phyloP scores from a whole-genome alignment of 2,113 vertebrate genomes.

The Clarias magur region DNA sequence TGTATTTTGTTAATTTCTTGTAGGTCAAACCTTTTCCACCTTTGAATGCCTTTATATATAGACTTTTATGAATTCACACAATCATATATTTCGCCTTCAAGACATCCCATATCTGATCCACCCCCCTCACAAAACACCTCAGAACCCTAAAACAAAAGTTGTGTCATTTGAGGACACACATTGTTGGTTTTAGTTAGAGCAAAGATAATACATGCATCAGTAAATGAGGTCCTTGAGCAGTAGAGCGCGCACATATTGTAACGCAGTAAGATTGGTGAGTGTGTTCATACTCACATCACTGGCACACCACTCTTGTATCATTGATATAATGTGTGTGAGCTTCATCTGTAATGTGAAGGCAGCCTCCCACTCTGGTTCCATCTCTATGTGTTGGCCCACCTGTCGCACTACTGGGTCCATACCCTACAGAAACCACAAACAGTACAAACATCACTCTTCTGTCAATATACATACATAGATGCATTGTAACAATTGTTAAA shows the following conservation, averaged over 20 bases:
- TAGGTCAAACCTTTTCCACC: neutral
- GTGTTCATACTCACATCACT: slow-evolving; percentile 81
- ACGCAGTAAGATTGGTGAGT: neutral
- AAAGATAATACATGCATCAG: neutral
- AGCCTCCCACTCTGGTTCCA: slow-evolving; percentile 99
- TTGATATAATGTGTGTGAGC: slow-evolving; percentile 92
- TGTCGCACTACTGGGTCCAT: slow-evolving; percentile 98
- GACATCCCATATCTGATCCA: neutral
- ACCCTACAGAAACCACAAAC: slow-evolving; percentile 73
- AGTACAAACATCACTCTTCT: neutral
- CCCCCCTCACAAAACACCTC: neutral
- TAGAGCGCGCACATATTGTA: neutral
- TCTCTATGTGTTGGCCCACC: slow-evolving; percentile 98
- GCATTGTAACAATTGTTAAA: too few relatives aligned
- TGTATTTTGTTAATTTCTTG: neutral
- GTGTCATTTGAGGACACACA: neutral
- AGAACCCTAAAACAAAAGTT: neutral
- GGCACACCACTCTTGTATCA: slow-evolving; percentile 97
- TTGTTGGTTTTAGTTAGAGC: neutral
- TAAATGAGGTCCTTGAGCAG: neutral
- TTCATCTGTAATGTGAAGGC: slow-evolving; percentile 98
- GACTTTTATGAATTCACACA: neutral
- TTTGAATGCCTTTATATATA: neutral
- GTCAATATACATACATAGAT: too few relatives aligned
- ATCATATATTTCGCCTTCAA: neutral